phyloP scores from a whole-genome alignment of 2,888 invertebrate genomes.

The Drosophila nr. medialis region DNA sequence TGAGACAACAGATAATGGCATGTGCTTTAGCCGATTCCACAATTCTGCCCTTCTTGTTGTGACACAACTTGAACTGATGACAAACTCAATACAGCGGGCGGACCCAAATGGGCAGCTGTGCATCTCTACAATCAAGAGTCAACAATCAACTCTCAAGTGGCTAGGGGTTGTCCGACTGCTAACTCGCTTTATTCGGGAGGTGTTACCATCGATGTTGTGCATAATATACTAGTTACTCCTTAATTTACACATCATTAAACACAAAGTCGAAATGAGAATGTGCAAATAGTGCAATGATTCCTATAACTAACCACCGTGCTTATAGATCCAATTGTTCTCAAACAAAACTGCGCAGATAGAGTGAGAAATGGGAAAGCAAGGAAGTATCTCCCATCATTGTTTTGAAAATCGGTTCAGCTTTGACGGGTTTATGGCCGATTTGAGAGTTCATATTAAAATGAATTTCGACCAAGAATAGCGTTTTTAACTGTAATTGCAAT shows the following conservation, averaged over 20 bases:
- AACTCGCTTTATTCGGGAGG: slow-evolving; percentile 34
- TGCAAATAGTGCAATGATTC: slow-evolving; percentile 36
- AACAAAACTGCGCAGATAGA: not conserved
- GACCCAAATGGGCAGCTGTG: slow-evolving; percentile 58
- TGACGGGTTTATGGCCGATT: not conserved
- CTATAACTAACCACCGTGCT: slow-evolving; percentile 53
- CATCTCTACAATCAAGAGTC: not conserved
- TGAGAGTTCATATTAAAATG: not conserved
- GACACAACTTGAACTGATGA: slow-evolving; percentile 59
- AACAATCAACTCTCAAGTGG: slow-evolving; percentile 41
- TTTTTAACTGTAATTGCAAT: not conserved
- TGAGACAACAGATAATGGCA: slow-evolving; percentile 49
- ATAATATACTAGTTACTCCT: slow-evolving; percentile 52
- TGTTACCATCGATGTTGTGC: slow-evolving; percentile 32
- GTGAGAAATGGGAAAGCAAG: not conserved
- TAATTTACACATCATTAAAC: slow-evolving; percentile 65
- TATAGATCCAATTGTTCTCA: slow-evolving; percentile 38
- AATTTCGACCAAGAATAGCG: not conserved
- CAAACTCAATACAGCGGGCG: slow-evolving; percentile 64
- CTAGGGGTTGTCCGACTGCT: slow-evolving; percentile 22
- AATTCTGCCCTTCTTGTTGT: slow-evolving; percentile 70
- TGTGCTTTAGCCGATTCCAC: slow-evolving; percentile 46
- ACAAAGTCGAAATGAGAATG: slow-evolving; percentile 27
- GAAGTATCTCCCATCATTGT: not conserved
- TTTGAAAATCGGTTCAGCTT: not conserved